Evolutionary conservation across 2,797 vertebrate species (phyloP), one percentile per base, ranked within the genome.

Genomic region (Microctenopoma lineatum): DNA sequence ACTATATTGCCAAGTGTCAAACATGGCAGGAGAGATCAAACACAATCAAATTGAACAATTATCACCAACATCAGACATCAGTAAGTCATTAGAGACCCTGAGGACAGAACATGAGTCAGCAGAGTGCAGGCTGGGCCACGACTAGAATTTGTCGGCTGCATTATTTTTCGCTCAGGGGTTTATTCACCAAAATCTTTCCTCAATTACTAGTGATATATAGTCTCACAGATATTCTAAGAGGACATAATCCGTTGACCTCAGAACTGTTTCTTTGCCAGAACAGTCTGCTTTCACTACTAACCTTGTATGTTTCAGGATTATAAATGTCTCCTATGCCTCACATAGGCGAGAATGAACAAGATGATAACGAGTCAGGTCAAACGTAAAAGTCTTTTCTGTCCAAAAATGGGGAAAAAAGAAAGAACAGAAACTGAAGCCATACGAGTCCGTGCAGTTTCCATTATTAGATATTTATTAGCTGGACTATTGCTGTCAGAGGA

Each of bases 381-480:
- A 61, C 62, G 82, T 47, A 59, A 59, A 26, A 67, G 50, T 36
- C 42, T 39, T 56, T 51, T 18, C 34, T 18, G 18, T 44, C 67
- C 59, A 53, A 56, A 29, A 29, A 29, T 29, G 21, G 62, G 52
- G 26, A 50, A 62, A 56, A 59, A 27, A 5, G 42, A 72, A 48
- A 41, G 25, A 83, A 73, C 32, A 42, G 48, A 70, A 83, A 73
- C 36, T 46, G 48, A 70, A 27, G 59, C 59, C 7, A 4, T 73
- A 79, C 76, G 70, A 69, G 62, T 80, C 70, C 73, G 74, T 75
- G 79, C 65, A 77, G 62, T 80, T 77, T 73, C 66, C 25, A 54
- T 83, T 83, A 71, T 79, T 72, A 67, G 42, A 55, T 45, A 52
- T 83, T 83, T 83, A 84, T 85, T 83, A 83, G 70, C 46, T 48